Evolutionary conservation across 2,888 invertebrate species (phyloP), one percentile per base, ranked within the genome.

Genomic region (Therioaphis trifolii): DNA sequence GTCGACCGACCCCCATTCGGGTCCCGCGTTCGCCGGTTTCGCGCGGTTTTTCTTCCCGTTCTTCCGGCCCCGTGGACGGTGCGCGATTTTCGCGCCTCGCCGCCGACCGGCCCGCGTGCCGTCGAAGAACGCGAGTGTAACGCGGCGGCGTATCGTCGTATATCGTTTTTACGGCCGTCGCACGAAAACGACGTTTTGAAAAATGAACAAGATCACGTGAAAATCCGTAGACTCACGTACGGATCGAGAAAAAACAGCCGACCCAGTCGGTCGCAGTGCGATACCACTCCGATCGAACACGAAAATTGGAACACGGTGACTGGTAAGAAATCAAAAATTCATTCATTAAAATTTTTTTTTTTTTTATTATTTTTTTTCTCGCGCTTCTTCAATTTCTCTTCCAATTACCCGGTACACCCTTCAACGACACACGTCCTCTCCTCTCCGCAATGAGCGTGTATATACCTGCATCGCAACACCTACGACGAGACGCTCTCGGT

Each of bases 301-400:
- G 27, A 43, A 68, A 71, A 71, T 80, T 58, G 71, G 69, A 80
- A n/a, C 80, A 58, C 80, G 46, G 69, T 80, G 80, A 80, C 80
- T 80, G 80, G 80, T 80, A 80, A 71, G 80, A 71, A 76, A 74
- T 49, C 29, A 14, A 72, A 40, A 4, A 29, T 9, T 46, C 12
- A 46, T 12, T 35, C 35, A 7, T 5, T 35, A 7, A 3, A 35
- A 35, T 35, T 35, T 35, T 3, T 35, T 35, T 35, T 35, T 35
- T 35, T 35, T 7, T 35, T 5, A 3, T 35, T 7, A 5, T 35
- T 35, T 7, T 35, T 35, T 35, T 35, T 35, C 7, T 35, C 7
- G 35, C 7, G 35, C 7, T 35, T 35, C 7, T 35, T 35, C 7
- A 5, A 5, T 35, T 35, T 7, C 3, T 7, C 35, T 35, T 35